Percentiles rank a stretch among this genome's conserved stretches.
These are phyloP conservation scores for Python bivittatus DNA, from an alignment of 2,113 vertebrate species.

Conservation along the genomic window DNA sequence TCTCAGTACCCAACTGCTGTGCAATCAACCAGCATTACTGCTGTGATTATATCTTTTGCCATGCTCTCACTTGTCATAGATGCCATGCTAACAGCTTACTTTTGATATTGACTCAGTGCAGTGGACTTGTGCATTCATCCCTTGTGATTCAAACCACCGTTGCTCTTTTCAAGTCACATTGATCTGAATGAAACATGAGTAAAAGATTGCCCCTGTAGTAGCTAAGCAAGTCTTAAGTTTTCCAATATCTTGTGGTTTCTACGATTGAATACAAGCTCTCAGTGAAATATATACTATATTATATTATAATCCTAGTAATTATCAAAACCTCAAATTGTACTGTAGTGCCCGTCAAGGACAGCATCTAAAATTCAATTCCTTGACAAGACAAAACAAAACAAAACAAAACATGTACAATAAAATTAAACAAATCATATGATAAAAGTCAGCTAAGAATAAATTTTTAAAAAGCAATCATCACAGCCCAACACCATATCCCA, in stretches of 20 bases:
- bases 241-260: background rate
- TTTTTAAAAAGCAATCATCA: background rate
- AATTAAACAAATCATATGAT: conserved; percentile 11
- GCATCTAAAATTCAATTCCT: background rate
- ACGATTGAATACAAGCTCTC: background rate
- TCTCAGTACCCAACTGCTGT: background rate
- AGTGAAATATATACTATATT: background rate
- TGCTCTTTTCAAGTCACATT: background rate
- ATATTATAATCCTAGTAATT: background rate
- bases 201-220: background rate
- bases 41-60: background rate
- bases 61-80: background rate
- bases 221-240: background rate
- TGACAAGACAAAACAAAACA: background rate
- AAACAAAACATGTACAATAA: background rate
- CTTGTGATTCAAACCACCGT: background rate
- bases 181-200: background rate
- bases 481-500: background rate
- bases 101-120: background rate
- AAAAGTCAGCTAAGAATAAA: background rate
- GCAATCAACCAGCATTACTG: background rate
- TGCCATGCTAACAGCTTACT: background rate
- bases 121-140: background rate
- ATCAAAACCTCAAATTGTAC: background rate
- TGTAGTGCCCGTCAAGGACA: background rate